Evolutionary conservation across 2,888 invertebrate species (phyloP), one percentile per base, ranked within the genome.

Genomic region (Gymnoscelis rufifasciata): DNA sequence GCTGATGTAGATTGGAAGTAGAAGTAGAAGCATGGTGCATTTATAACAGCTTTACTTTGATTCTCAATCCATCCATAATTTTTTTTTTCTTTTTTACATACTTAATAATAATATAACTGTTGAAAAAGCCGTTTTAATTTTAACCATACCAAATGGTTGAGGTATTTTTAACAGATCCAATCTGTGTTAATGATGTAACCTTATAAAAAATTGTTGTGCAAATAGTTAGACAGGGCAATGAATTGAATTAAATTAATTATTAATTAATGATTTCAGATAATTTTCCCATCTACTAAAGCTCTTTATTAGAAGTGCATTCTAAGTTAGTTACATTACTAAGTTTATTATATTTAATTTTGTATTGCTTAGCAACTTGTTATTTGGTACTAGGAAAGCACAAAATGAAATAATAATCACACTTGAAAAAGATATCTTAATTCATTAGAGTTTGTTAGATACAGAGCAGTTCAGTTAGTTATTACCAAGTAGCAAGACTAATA

Each of bases 311-410:
- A 43, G 29, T 40, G 35, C 31, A 45, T 40, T 44, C 31, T 50
- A 49, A 49, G 47, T 54, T 51, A 54, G 46, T 35, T 3, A 19
- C 5, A 3, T 3, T 19, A 3, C 5, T 19, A 19, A 3, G 2
- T 6, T 42, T 42, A 30, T 31, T 38, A 24, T 43, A 35, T 38
- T 47, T 48, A 47, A 45, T 35, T 35, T 43, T 39, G 29, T 24
- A 39, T 39, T 37, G 27, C 33, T 27, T 33, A 39, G 7, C 28
- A 36, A 31, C 39, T 38, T 38, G 33, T 41, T 49, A 43, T 38
- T 44, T 38, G 19, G 50, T 52, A 44, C 15, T 38, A 53, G 35
- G 47, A 47, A 49, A 55, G 59, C 59, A 60, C 56, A 56, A 57
- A 33, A 52, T 45, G 36, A 48, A 47, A 51, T 48, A 51, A 40